Evolutionary conservation across 2,113 vertebrate genomes (phyloP).

Genomic region (Gallinago jamesoni): DNA sequence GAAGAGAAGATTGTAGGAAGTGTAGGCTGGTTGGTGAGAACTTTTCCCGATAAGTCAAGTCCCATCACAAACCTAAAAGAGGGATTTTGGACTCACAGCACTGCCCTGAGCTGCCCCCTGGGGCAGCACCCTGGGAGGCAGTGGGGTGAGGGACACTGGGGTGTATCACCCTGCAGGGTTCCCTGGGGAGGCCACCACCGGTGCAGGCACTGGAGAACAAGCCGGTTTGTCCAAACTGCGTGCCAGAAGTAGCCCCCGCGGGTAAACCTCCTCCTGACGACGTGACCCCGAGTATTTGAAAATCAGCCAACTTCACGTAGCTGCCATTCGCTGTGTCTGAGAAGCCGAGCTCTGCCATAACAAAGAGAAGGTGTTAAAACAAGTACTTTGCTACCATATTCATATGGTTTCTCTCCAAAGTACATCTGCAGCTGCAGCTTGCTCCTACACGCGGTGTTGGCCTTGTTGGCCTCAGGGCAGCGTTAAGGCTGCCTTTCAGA

Average conservation of each 20-base stretch:
- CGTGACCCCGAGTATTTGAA: not conserved
- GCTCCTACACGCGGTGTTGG: not conserved
- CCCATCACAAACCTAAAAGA: not conserved
- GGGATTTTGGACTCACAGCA: not conserved
- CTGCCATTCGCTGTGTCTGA: not conserved
- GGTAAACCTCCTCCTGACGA: rapidly evolving
- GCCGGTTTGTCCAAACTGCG: not conserved
- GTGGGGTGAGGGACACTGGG: rapidly evolving
- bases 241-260: not conserved
- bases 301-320: not conserved
- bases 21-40: not conserved
- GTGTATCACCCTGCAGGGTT: not conserved
- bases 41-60: not conserved
- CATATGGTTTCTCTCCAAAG: not conserved
- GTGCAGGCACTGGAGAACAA: not conserved
- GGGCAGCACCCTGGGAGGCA: not conserved
- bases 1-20: not conserved
- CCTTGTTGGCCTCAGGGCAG: not conserved
- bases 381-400: not conserved
- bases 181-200: not conserved
- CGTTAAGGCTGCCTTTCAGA: not conserved
- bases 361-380: not conserved
- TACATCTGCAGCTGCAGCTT: not conserved
- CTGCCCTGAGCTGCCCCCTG: rapidly evolving
- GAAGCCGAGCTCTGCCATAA: not conserved